Evolutionary conservation across 2,797 vertebrate genomes (phyloP), one percentile per base, ranked within the genome.

Genomic region (Melanotaenia pygmaea): DNA sequence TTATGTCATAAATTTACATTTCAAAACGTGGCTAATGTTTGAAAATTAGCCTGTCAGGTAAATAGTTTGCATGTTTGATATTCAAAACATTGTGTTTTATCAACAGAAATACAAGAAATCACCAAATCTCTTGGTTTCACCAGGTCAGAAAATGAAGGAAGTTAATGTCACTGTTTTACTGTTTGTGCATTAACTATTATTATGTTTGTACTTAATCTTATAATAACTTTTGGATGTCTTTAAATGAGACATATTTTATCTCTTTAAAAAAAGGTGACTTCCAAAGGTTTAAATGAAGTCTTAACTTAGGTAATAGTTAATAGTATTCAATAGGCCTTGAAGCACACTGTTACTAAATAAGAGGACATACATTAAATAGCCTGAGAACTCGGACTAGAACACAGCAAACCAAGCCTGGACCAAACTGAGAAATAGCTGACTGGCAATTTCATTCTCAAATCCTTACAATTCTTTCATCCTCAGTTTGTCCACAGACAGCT

Each of bases 201-300:
- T 78, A 66, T 59, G 61, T 67, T 77, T 81, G 61, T 70, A 77
- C 71, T 74, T 38, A 37, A 34, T 26, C 5, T 62, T 34, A 14
- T 4, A 38, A 26, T 53, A 45, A 40, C 40, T 64, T 26, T 61
- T 59, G 0, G 4, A 43, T 30, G 51, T 54, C 28, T 37, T 67
- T 6, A 57, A 58, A 24, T 1, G 53, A 56, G 26, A 24, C 5
- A 14, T 13, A 26, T 54, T 14, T 5, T 7, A 5, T 6, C 24
- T 4, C 2, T 56, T 56, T 56, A 43, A 43, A 18, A 43, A 16
- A 43, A n/a, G 5, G 5, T 20, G 18, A 43, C 16, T 5, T 43
- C 40, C 16, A 14, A 43, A 18, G 16, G 40, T 43, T 43, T 18
- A 18, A 18, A 18, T 43, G 16, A 43, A 37, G 37, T 37, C 43